These are phyloP conservation scores for Bembecia ichneumoniformis DNA, from an alignment of 2,888 invertebrate genomes.

Conservation along the genomic window DNA sequence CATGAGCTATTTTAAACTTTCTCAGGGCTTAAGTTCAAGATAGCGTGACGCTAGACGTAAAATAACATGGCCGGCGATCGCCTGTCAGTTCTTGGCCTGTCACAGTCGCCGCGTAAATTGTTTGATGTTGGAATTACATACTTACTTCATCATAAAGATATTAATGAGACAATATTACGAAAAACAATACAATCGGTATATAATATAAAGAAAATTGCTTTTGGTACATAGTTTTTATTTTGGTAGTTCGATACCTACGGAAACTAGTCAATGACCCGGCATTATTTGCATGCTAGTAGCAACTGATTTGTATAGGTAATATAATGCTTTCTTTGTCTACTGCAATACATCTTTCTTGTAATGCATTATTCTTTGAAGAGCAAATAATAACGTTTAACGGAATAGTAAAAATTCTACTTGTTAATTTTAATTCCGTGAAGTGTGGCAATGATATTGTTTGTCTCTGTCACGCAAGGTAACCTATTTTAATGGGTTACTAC, in stretches of 20 bases:
- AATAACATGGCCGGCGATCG: slow-evolving; percentile 67
- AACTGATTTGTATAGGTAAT: no score
- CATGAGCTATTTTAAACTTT: slow-evolving; percentile 49
- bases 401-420: slow-evolving; percentile 4
- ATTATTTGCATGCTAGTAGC: slow-evolving; percentile 52
- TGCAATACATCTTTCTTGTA: no score
- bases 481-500: slow-evolving; percentile 24
- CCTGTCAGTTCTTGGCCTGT: slow-evolving; percentile 40
- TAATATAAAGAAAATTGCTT: slow-evolving; percentile 9
- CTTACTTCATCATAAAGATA: not conserved
- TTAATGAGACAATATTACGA: not conserved
- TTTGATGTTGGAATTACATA: slow-evolving; percentile 13
- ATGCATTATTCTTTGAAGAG: no score
- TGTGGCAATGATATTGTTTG: slow-evolving; percentile 21
- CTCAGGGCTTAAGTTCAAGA: slow-evolving; percentile 47
- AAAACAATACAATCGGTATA: not conserved
- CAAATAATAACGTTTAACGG: slow-evolving; percentile 2
- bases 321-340: not conserved
- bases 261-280: slow-evolving; percentile 63
- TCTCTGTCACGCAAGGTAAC: slow-evolving; percentile 35
- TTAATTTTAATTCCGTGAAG: slow-evolving; percentile 4
- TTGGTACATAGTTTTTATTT: slow-evolving; percentile 33
- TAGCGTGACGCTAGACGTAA: slow-evolving; percentile 58
- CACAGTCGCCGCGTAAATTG: slow-evolving; percentile 37
- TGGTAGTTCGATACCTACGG: slow-evolving; percentile 11